These are phyloP conservation scores for Callopanchax toddi DNA, from an alignment of 2,113 vertebrate genomes.

Conservation along the genomic window DNA sequence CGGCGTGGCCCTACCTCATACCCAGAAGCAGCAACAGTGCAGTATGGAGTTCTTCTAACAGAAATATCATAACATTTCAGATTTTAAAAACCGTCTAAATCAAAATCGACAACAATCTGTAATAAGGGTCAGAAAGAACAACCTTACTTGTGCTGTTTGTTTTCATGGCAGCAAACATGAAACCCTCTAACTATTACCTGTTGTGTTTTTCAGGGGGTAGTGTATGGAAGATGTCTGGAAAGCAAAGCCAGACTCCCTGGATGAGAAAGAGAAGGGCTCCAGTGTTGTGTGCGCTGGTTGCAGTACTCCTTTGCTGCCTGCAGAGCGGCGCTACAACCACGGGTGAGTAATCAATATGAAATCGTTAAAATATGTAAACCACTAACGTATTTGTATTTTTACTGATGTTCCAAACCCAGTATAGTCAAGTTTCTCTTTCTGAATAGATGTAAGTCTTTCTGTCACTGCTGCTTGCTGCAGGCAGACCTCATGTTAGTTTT, in stretches of 20 bases:
- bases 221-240: slow-evolving; percentile 83
- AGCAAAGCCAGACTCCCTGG: slow-evolving; percentile 76
- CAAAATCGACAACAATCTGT: no score
- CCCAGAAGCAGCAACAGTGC: no score
- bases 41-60: no score
- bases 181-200: slow-evolving; percentile 35
- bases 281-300: slow-evolving; percentile 71
- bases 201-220: slow-evolving; percentile 64
- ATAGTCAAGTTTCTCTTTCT: not conserved
- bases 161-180: slow-evolving; percentile 15
- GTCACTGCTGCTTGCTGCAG: not conserved
- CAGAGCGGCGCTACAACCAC: slow-evolving; percentile 61
- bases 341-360: slow-evolving; percentile 59
- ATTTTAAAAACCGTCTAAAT: no score
- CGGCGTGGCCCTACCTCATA: no score
- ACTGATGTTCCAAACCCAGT: no score
- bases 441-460: not conserved
- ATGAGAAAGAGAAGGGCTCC: slow-evolving; percentile 74
- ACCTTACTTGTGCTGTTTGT: slow-evolving; percentile 24
- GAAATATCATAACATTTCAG: no score
- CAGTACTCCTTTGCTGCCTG: slow-evolving; percentile 77
- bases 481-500: slow-evolving; percentile 28
- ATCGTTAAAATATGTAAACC: not conserved
- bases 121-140: slow-evolving; percentile 7
- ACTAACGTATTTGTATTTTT: not conserved